Base-by-base conservation (phyloP, 2,113 vertebrate species). In the Pheucticus melanocephalus region DNA sequence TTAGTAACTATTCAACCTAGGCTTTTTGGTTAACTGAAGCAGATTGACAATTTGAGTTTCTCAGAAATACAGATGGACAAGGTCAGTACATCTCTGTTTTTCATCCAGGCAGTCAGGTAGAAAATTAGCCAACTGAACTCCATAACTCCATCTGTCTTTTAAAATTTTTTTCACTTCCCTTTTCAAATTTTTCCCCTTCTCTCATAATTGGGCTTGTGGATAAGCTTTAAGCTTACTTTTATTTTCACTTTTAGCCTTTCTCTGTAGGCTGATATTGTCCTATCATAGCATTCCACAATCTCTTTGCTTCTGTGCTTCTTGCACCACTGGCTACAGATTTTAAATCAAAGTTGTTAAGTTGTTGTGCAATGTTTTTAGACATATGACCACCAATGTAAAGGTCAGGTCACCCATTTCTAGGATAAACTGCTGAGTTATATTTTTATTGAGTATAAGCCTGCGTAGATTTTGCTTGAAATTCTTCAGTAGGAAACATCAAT, bases 121-220 rank as follows among this genome's bases (percentile, higher is more conserved):
- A 97, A 98, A 98, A 98, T 97, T 97, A 98, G 60, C 44, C 85
- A 96, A 59, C 79, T 94, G 94, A 97, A 96, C 71, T 63, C 28
- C 40, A 6, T 25, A 70, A 69, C 45, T 96, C 95, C 79, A 92
- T 93, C 82, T 97, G 76, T 81, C 35, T 94, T 69, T 64, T 59
- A 13, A 39, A 17, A 1, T 8, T 64, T 63, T 64, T 65, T 54
- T 12, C 54, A 42, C 6, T 71, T 45, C 4, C 17, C 39, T 25
- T 44, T 13, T 5, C 25, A 79, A 35, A 3, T 24, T 31, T 30
- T 30, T 5, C 27, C 2, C 2, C 4, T 66, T 88, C 31, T 51
- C 54, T 91, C 54, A 54, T 97, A 92, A 97, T 96, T 95, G 90
- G 24, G 21, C 19, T 88, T 95, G 48, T 69, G 19, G 86, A 72